Conservation (phyloP, 2,797 vertebrate genomes). For the Oophaga sylvatica region DNA sequence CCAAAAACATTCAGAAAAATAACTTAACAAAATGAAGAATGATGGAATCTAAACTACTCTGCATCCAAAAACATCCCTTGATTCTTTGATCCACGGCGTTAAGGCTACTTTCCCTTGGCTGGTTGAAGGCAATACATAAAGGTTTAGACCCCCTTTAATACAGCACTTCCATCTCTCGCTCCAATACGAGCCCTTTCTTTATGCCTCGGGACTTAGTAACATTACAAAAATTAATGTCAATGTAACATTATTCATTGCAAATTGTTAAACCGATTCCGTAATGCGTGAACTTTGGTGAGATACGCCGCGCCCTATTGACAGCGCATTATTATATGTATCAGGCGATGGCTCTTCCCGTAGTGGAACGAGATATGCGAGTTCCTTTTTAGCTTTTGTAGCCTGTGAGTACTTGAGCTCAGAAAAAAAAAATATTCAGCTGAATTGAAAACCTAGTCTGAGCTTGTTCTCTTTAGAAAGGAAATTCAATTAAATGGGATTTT, state of each 20-base stretch:
- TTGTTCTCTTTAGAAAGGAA: slow-evolving; percentile 92
- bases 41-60: not conserved
- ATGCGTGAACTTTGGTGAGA: slow-evolving; percentile 69
- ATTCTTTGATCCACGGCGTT: not conserved
- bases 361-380: slow-evolving; percentile 90
- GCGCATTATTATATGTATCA: slow-evolving; percentile 67
- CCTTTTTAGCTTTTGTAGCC: slow-evolving; percentile 83
- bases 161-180: not conserved
- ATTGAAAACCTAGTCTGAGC: slow-evolving; percentile 95
- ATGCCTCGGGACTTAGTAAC: not conserved
- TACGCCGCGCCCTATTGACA: slow-evolving; percentile 68
- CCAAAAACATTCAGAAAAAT: too few species aligned
- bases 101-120: not conserved
- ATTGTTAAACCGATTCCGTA: slow-evolving; percentile 69
- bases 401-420: slow-evolving; percentile 88
- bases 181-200: not conserved
- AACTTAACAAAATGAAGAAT: too few species aligned
- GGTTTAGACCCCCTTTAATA: not conserved
- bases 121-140: not conserved
- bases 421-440: slow-evolving; percentile 81
- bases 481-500: slow-evolving; percentile 99
- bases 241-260: slow-evolving; percentile 67
- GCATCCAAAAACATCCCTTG: not conserved
- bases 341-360: slow-evolving; percentile 71
- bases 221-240: slow-evolving; percentile 44